Evolutionary conservation across 2,888 invertebrate species (phyloP), one percentile per base, ranked within the genome.

Genomic region (Drosophila leonis): DNA sequence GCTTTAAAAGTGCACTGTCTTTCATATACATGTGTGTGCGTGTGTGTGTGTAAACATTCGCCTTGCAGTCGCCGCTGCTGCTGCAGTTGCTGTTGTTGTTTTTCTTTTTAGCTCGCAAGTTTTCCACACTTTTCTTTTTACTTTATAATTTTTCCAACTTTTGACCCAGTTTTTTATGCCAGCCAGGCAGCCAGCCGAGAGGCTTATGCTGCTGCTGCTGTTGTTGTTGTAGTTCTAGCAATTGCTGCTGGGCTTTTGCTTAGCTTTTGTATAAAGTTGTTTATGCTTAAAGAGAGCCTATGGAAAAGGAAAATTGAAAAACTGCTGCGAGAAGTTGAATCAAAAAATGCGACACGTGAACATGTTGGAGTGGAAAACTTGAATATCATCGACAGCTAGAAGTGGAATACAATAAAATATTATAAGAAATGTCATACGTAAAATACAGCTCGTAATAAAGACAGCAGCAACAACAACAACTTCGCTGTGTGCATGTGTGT

Each of bases 121-220:
- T 82, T 82, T 75, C 75, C 60, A 81, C 84, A 87, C 84, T 88
- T 86, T 88, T 88, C 87, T 78, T 81, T 68, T 75, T 85, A 72
- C 72, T 80, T 88, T 76, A 86, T 82, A 87, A 80, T 87, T 87
- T 87, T 89, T 88, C 85, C 86, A 89, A 89, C 88, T 82, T 89
- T 88, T 86, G 86, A 88, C 86, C 86, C 79, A 86, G 83, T 85
- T 85, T 82, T 31, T 66, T 61, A 55, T 72, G 80, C 74, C 69
- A 70, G 74, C 65, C 69, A 70, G 74, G 65, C 69, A 70, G 74
- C 65, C 69, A 70, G 74, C 67, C 62, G 49, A 33, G 33, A 42
- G 65, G 62, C 65, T 67, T 51, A 39, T 51, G 54, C 10, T 24
- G 39, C 1, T n/a, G 39, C 18, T n/a, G 39, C 1, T 72, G 59